Evolutionary conservation across 2,113 vertebrate species (phyloP).

Genomic region (Coreoperca whiteheadi): DNA sequence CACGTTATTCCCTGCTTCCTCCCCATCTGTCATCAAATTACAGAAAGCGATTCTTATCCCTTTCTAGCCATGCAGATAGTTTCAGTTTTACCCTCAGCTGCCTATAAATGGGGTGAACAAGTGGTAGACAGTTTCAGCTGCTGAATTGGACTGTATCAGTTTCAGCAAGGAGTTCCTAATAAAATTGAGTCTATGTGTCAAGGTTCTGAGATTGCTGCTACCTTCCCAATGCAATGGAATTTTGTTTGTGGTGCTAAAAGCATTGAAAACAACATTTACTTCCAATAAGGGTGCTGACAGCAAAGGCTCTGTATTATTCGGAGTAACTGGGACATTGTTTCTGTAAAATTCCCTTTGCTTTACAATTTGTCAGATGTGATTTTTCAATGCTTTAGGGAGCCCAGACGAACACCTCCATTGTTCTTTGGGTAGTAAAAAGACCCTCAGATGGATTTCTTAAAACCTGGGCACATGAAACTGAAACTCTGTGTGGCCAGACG

Average conservation of each 20-base stretch:
- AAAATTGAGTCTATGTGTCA: not conserved
- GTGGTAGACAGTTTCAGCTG: not conserved
- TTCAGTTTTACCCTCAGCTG: not conserved
- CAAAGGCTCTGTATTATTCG: not conserved
- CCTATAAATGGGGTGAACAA: not conserved
- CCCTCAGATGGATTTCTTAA: not conserved
- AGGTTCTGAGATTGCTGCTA: not conserved
- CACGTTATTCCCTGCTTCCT: not conserved
- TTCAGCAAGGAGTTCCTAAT: not conserved
- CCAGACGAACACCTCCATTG: not conserved
- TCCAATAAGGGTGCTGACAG: not conserved
- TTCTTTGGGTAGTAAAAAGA: not conserved
- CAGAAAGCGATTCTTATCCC: not conserved
- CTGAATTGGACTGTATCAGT: not conserved
- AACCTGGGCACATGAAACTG: not conserved
- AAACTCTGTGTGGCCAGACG: no score
- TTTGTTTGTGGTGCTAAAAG: not conserved
- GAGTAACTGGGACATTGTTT: not conserved
- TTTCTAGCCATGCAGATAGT: not conserved
- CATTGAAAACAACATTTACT: conserved; percentile 1
- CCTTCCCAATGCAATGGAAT: not conserved
- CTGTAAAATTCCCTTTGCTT: not conserved
- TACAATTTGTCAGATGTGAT: not conserved
- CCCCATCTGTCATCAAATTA: not conserved
- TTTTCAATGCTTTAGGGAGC: not conserved